Evolutionary conservation across 1,140 invertebrate species (phyloP), one percentile per base, ranked within the genome.

Genomic region (Lethrus apterus): DNA sequence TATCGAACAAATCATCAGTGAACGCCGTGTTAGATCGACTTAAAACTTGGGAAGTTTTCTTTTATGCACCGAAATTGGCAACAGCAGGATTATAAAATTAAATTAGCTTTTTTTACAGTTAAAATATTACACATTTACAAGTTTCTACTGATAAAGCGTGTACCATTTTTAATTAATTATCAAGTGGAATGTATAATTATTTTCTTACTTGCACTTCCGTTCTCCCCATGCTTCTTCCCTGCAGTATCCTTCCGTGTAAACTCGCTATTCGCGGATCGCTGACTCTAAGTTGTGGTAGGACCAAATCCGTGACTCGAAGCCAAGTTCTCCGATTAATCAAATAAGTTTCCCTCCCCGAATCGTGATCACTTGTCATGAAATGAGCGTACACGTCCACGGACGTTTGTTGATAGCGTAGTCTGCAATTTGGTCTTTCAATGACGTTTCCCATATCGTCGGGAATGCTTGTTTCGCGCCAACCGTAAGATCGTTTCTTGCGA

Each of bases 201-300:
- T n/a, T n/a, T n/a, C n/a, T n/a, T 59, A 89, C 86, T 73, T 97
- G 93, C 0, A 98, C 83, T 71, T 96, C 92, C 1, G 93, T 93
- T 13, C 87, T 70, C 2, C 93, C 94, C 34, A 86, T 82, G 3
- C 83, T 81, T n/a, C 85, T 75, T 4, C 93, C 93, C 63, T 91
- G 86, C 14, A 97, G 75, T 7, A 91, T 80, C 14, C 81, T 77
- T 1, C 86, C 81, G 46, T 88, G 79, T 1, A 95, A 70, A 3
- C 78, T 79, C 0, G 92, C 91, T 36, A 96, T 87, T 42, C 88
- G 76, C 0, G 86, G 83, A 70, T 98, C 92, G 1, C 91, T 85
- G 5, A 95, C 84, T 0, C 91, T 70, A 32, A 96, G 70, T 45
- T 88, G 72, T 0, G 86, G 80, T 23, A 83, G 69, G 10, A 97